Evolutionary conservation across 2,888 invertebrate species (phyloP), one percentile per base, ranked within the genome.

Genomic region (Epistrophe eligans): DNA sequence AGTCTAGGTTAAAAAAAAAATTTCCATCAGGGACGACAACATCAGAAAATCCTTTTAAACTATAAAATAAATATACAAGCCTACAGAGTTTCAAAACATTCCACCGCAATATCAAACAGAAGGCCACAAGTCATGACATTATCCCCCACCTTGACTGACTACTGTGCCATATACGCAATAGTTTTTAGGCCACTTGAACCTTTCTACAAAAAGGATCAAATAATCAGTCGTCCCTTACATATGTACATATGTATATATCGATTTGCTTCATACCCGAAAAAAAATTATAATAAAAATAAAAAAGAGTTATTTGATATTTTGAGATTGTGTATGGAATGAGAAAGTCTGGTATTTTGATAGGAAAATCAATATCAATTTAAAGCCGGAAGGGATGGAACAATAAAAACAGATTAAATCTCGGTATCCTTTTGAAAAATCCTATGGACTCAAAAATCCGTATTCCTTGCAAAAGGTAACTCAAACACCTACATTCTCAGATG

Each of bases 261-360:
- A 58, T 58, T 58, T 38, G 11, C 35, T 19, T 38, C 38, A 38
- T 38, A 35, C 17, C 17, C 11, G 24, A 24, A 24, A 24, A 7
- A 11, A 17, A 19, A 38, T 58, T 19, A 38, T 58, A 58, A 58
- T 58, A 38, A 58, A 24, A 17, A 28, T 58, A 38, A 38, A 58
- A n/a, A 58, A 19, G 58, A 58, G 58, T 58, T 58, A 38, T 58
- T 58, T 35, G 58, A 58, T 58, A 38, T 38, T 58, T 35, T 38
- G 38, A 19, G 38, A 35, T 6, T 17, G 38, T n/a, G 58, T 17
- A 11, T 35, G 32, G 32, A 3, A 19, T 19, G 58, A 10, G 17
- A 38, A 58, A 38, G 58, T 58, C 58, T 58, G 58, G 35, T 7
- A n/a, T 38, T 58, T 38, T 15, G 58, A 58, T 11, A 35, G 19